These are phyloP conservation scores for Petroica traversi DNA, from an alignment of 2,113 vertebrate genomes.

Conservation along the genomic window DNA sequence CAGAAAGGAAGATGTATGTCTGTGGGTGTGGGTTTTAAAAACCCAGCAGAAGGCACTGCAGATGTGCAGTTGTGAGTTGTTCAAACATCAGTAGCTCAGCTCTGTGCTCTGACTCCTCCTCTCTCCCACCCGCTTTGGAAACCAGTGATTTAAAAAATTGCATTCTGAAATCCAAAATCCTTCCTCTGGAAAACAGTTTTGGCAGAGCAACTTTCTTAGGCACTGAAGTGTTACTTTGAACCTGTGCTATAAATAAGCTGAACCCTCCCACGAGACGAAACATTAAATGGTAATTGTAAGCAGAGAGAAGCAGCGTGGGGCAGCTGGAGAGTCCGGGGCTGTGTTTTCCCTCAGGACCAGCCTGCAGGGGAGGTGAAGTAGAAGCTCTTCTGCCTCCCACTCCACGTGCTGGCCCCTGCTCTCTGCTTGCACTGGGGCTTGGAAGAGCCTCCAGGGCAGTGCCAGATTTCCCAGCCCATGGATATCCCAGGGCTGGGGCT, in stretches of 20 bases:
- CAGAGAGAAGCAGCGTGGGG: neutral
- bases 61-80: neutral
- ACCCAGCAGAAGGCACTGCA: conserved; percentile 22
- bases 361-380: neutral
- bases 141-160: neutral
- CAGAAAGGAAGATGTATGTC: conserved; percentile 2
- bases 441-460: neutral
- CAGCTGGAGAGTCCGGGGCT: fast-evolving
- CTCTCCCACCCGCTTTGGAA: neutral
- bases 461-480: neutral
- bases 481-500: neutral
- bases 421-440: neutral
- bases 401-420: fast-evolving
- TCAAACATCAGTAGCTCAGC: conserved; percentile 8
- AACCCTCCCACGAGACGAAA: neutral
- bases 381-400: neutral
- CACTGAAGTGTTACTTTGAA: neutral
- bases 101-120: neutral
- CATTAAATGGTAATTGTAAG: neutral
- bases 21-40: conserved; percentile 5
- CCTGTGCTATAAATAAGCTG: neutral
- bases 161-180: neutral
- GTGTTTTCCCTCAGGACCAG: neutral
- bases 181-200: neutral
- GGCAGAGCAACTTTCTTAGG: neutral